phyloP scores from a whole-genome alignment of 2,888 invertebrate species.

The Trissonchulus latispiculum region DNA sequence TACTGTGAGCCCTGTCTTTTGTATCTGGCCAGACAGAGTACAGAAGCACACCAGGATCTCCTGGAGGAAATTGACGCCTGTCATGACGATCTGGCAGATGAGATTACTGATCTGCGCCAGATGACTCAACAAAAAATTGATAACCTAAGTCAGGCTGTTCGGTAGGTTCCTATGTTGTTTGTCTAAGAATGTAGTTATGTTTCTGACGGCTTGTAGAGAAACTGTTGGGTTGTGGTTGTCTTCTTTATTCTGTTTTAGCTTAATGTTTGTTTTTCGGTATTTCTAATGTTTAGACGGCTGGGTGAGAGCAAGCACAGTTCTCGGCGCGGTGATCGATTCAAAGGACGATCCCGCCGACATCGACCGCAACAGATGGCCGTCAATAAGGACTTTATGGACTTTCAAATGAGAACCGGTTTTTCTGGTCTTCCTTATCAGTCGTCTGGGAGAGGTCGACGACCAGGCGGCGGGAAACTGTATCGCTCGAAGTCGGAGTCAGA shows the following conservation, averaged over 20 bases:
- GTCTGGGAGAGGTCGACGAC: too few relatives aligned
- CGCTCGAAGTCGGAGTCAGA: constrained; percentile 25
- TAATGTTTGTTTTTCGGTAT: too few relatives aligned
- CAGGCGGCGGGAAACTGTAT: neutral
- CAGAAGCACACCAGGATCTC: constrained; percentile 66
- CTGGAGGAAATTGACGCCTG: constrained; percentile 67
- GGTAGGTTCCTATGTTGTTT: neutral
- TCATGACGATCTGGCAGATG: constrained; percentile 65
- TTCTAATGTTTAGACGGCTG: too few relatives aligned
- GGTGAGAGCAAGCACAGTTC: too few relatives aligned
- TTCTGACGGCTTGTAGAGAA: too few relatives aligned
- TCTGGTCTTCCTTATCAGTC: too few relatives aligned
- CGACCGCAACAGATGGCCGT: neutral
- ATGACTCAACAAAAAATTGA: constrained; percentile 42
- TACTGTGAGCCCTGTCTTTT: constrained; percentile 84
- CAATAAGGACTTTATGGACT: neutral
- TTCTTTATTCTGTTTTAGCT: too few relatives aligned
- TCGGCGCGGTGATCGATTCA: too few relatives aligned
- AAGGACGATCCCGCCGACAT: neutral
- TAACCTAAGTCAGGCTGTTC: constrained; percentile 18
- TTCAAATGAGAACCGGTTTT: neutral
- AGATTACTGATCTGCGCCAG: constrained; percentile 66
- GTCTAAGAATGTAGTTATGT: too few relatives aligned
- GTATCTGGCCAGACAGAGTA: constrained; percentile 67
- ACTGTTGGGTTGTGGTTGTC: too few relatives aligned